These are phyloP conservation scores for Drosophila pandora DNA, from an alignment of 1,140 invertebrate genomes.

Conservation along the genomic window DNA sequence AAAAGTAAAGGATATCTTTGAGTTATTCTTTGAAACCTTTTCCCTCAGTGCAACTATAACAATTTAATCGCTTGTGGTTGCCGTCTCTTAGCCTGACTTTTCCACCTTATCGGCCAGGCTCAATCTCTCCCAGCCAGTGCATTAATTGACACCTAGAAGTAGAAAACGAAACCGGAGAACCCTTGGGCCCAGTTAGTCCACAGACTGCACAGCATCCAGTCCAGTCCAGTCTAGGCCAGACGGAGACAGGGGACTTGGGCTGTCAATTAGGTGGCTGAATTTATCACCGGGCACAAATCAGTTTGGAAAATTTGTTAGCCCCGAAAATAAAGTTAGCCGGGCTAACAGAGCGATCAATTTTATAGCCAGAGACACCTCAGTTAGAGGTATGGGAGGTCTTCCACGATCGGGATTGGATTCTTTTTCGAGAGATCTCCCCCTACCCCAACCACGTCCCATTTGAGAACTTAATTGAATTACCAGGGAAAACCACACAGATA, in stretches of 20 bases:
- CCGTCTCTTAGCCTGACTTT: constrained; percentile 18
- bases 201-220: constrained; percentile 4
- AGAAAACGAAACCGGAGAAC: constrained; percentile 37
- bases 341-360: constrained; percentile 80
- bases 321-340: constrained; percentile 47
- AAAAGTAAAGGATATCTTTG: background rate
- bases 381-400: constrained; percentile 11
- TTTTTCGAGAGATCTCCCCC: background rate
- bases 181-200: constrained; percentile 6
- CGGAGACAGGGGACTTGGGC: constrained; percentile 64
- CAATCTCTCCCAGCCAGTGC: constrained; percentile 58
- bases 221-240: background rate
- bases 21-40: background rate
- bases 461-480: constrained; percentile 81
- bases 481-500: constrained; percentile 33
- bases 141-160: constrained; percentile 73
- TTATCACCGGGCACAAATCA: constrained; percentile 77
- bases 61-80: constrained; percentile 62
- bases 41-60: constrained; percentile 44
- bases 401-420: background rate
- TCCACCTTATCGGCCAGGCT: constrained; percentile 58
- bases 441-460: background rate
- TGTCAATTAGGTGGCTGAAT: constrained; percentile 77
- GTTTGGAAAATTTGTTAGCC: constrained; percentile 61
- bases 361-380: constrained; percentile 48